These are phyloP conservation scores for Pavo muticus DNA, from an alignment of 2,113 vertebrate species.

Conservation along the genomic window DNA sequence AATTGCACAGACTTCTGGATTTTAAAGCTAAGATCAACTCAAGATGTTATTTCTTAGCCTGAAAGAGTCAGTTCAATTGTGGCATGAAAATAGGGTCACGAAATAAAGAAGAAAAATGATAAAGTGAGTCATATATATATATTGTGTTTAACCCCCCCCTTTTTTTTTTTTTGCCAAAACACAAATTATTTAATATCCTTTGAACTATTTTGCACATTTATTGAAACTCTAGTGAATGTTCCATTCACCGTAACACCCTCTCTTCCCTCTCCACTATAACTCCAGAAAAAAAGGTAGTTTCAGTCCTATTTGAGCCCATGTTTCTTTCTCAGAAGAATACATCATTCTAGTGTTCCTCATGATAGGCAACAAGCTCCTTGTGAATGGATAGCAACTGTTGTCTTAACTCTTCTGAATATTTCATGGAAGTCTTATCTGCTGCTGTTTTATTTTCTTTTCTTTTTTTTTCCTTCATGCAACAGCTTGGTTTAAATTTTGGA, in stretches of 20 bases:
- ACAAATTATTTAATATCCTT: background rate
- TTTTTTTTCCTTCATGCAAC: background rate
- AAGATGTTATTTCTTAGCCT: background rate
- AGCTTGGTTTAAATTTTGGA: background rate
- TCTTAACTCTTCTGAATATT: background rate
- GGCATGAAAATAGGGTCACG: background rate
- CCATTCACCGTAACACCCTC: background rate
- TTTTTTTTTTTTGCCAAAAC: background rate
- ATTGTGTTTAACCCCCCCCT: too few species aligned
- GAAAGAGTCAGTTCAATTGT: background rate
- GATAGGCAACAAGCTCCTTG: background rate
- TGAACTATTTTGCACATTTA: background rate
- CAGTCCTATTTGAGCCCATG: background rate
- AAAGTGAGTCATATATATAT: background rate
- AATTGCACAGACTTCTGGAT: background rate
- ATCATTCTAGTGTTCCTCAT: background rate
- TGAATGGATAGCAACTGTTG: background rate
- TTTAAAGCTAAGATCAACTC: background rate
- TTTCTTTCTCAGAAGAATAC: background rate
- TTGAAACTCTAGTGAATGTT: background rate
- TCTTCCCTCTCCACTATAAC: background rate
- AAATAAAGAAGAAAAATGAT: background rate
- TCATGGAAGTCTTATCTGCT: background rate
- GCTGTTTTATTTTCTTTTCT: background rate
- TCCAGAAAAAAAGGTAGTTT: background rate